Evolutionary conservation across 2,888 invertebrate genomes (phyloP).

Genomic region (Stenolophus ochropezus): DNA sequence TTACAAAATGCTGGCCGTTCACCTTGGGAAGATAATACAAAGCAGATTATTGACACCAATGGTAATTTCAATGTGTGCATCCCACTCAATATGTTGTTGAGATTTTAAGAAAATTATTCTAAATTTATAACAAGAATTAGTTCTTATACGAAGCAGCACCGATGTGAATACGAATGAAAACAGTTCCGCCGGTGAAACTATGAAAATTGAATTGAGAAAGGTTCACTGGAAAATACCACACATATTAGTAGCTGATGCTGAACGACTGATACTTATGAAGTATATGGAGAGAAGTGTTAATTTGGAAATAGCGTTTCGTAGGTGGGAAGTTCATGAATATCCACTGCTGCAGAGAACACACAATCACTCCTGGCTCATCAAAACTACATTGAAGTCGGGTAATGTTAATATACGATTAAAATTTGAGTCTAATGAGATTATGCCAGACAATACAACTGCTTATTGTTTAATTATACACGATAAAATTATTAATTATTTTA

Average conservation of each 20-base stretch:
- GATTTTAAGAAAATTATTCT: slow-evolving; percentile 69
- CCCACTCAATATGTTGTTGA: slow-evolving; percentile 67
- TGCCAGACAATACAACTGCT: too few species aligned
- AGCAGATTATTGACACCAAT: slow-evolving; percentile 47
- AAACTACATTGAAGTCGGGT: too few species aligned
- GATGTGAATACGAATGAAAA: too few species aligned
- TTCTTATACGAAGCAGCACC: slow-evolving; percentile 65
- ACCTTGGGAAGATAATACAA: slow-evolving; percentile 50
- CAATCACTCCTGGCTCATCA: slow-evolving; percentile 67
- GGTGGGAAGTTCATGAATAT: slow-evolving; percentile 69
- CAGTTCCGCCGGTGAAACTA: too few species aligned
- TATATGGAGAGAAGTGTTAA: slow-evolving; percentile 50
- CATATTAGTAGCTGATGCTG: slow-evolving; percentile 64
- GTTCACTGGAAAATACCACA: slow-evolving; percentile 63
- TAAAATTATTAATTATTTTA: too few species aligned
- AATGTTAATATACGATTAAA: too few species aligned
- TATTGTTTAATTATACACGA: too few species aligned
- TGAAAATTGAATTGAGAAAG: slow-evolving; percentile 60
- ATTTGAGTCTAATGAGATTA: too few species aligned
- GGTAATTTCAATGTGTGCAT: slow-evolving; percentile 60
- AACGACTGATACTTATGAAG: slow-evolving; percentile 63
- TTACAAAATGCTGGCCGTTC: slow-evolving; percentile 66
- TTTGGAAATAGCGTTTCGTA: slow-evolving; percentile 65
- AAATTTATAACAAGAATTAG: slow-evolving; percentile 70
- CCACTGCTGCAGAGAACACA: slow-evolving; percentile 67